phyloP scores from a whole-genome alignment of 1,140 invertebrate genomes.

The Nasonia longicornis region DNA sequence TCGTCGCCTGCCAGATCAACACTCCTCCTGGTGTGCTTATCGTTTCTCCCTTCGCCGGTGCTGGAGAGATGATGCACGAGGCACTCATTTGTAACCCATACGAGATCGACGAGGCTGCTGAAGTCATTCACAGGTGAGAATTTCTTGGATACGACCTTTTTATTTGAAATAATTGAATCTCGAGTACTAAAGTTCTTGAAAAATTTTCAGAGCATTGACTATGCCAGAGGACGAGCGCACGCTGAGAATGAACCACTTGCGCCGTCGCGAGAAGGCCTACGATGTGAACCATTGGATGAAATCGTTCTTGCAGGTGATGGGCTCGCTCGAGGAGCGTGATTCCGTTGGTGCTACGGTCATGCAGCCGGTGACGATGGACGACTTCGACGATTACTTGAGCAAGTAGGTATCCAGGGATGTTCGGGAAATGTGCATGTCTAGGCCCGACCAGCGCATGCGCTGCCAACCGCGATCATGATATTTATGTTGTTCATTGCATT shows the following conservation, averaged over 20 bases:
- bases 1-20: slow-evolving; percentile 92
- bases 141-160: too few species aligned
- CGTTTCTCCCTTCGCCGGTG: slow-evolving; percentile 90
- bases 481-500: neutral
- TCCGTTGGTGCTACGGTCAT: slow-evolving; percentile 84
- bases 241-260: slow-evolving; percentile 86
- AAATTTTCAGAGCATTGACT: slow-evolving; percentile 77
- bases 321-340: slow-evolving; percentile 82
- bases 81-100: slow-evolving; percentile 91
- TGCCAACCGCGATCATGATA: slow-evolving; percentile 31
- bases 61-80: slow-evolving; percentile 92
- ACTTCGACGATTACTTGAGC: slow-evolving; percentile 87
- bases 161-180: neutral
- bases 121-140: slow-evolving; percentile 81
- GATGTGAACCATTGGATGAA: slow-evolving; percentile 93
- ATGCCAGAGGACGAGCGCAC: slow-evolving; percentile 92
- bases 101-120: slow-evolving; percentile 87
- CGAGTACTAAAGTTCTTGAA: neutral
- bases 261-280: slow-evolving; percentile 82
- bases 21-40: slow-evolving; percentile 88
- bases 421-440: slow-evolving; percentile 56
- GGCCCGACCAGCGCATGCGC: slow-evolving; percentile 62
- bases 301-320: slow-evolving; percentile 88
- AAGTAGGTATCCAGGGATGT: slow-evolving; percentile 73
- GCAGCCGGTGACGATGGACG: slow-evolving; percentile 87